Conservation (phyloP, 2,113 vertebrate species). For the Callospermophilus lateralis region DNA sequence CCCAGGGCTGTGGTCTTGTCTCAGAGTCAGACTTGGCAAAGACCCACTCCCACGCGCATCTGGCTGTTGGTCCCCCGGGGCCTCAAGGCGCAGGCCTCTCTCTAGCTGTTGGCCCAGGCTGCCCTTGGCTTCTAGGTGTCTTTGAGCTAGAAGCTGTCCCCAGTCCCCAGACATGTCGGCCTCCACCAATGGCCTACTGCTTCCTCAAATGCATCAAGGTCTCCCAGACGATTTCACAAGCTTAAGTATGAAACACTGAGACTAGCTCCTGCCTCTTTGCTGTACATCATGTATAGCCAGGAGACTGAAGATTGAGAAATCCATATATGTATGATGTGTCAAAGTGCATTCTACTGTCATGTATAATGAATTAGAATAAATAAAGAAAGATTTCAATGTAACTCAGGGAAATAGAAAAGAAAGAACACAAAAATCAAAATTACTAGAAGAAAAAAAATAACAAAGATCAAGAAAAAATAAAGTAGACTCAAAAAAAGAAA, state of each 20-base stretch:
- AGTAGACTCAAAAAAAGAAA: too few species aligned
- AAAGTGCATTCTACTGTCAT: too few species aligned
- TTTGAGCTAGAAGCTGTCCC: background rate
- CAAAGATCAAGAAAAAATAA: too few species aligned
- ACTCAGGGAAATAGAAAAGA: too few species aligned
- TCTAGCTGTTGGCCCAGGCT: background rate
- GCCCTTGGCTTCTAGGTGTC: background rate
- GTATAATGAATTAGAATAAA: too few species aligned
- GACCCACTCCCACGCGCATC: background rate
- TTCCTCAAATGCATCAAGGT: background rate
- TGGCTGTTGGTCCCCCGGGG: background rate
- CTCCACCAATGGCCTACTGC: background rate
- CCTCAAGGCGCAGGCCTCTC: background rate
- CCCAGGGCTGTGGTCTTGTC: background rate
- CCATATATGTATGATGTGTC: too few species aligned
- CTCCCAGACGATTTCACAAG: background rate
- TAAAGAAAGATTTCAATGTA: too few species aligned
- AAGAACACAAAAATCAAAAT: too few species aligned
- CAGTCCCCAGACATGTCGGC: background rate
- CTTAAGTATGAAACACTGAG: background rate
- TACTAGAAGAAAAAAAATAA: too few species aligned
- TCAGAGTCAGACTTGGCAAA: background rate
- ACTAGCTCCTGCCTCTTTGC: background rate
- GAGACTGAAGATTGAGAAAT: too few species aligned
- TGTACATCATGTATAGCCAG: too few species aligned